phyloP scores from a whole-genome alignment of 2,888 invertebrate species.

The Eumacrocentrus americanus region DNA sequence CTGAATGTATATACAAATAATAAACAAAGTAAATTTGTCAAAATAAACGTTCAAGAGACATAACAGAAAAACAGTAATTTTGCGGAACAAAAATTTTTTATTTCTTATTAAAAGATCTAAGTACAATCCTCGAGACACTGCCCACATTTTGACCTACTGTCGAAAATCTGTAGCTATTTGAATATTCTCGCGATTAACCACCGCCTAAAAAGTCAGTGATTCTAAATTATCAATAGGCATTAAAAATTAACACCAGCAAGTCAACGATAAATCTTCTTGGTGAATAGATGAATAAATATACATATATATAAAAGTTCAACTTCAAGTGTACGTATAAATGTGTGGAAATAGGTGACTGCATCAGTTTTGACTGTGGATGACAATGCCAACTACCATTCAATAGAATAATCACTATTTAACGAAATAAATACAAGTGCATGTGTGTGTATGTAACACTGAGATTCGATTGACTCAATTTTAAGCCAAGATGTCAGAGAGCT shows the following conservation, averaged over 20 bases:
- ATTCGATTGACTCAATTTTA: constrained; percentile 14
- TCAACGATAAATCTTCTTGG: not conserved
- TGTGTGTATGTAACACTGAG: not conserved
- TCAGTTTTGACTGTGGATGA: not conserved
- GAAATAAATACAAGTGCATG: not conserved
- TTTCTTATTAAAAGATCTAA: constrained; percentile 30
- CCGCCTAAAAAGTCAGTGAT: constrained; percentile 29
- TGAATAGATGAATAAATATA: not conserved
- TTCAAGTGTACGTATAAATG: not conserved
- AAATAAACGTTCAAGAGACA: not conserved
- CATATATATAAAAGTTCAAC: not conserved
- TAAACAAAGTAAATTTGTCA: too few species aligned
- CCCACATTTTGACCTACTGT: constrained; percentile 44
- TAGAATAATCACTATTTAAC: not conserved
- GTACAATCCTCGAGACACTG: constrained; percentile 49
- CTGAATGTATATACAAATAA: too few species aligned
- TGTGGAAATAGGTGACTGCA: not conserved
- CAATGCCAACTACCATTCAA: not conserved
- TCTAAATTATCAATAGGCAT: constrained; percentile 19
- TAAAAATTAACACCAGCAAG: not conserved
- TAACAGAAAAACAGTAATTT: not conserved
- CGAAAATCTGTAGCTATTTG: constrained; percentile 16
- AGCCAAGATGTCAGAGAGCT: constrained; percentile 38
- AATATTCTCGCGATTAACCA: constrained; percentile 13
- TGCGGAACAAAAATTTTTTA: constrained; percentile 1